Evolutionary conservation across 2,888 invertebrate species (phyloP).

Genomic region (Ernsta delagoae): DNA sequence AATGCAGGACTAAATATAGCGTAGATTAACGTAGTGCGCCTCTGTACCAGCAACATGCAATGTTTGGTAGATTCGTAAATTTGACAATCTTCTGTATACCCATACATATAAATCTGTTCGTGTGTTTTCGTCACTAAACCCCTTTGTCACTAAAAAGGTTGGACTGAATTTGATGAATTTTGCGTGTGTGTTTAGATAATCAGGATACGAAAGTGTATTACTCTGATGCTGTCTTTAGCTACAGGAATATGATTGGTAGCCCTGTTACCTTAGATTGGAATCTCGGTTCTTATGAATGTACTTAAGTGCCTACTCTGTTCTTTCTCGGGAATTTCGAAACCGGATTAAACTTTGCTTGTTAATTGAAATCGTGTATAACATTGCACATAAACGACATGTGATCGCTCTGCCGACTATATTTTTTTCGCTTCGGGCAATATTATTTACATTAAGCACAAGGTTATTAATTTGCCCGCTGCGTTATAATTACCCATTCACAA

Average conservation of each 20-base stretch:
- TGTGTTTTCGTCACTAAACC: too few species aligned
- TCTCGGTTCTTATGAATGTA: conserved; percentile 23
- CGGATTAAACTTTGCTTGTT: conserved; percentile 25
- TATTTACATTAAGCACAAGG: conserved; percentile 28
- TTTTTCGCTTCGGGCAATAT: conserved; percentile 17
- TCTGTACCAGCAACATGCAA: too few species aligned
- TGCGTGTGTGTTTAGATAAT: too few species aligned
- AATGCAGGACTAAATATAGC: neutral
- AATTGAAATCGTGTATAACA: conserved; percentile 34
- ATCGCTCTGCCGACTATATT: conserved; percentile 7
- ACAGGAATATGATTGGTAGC: neutral
- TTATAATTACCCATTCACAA: conserved; percentile 33
- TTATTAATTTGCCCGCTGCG: conserved; percentile 27
- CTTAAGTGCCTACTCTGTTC: conserved; percentile 8
- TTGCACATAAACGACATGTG: conserved; percentile 24
- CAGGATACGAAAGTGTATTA: too few species aligned
- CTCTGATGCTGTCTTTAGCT: neutral
- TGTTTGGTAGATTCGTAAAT: too few species aligned
- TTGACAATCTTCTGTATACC: too few species aligned
- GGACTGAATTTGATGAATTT: too few species aligned
- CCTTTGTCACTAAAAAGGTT: too few species aligned
- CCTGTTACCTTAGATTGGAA: conserved; percentile 24
- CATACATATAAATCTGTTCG: too few species aligned
- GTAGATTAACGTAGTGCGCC: too few species aligned
- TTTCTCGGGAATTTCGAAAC: conserved; percentile 27